Base-by-base conservation (phyloP, 1,140 invertebrate species). In the Batillaria attramentaria region DNA sequence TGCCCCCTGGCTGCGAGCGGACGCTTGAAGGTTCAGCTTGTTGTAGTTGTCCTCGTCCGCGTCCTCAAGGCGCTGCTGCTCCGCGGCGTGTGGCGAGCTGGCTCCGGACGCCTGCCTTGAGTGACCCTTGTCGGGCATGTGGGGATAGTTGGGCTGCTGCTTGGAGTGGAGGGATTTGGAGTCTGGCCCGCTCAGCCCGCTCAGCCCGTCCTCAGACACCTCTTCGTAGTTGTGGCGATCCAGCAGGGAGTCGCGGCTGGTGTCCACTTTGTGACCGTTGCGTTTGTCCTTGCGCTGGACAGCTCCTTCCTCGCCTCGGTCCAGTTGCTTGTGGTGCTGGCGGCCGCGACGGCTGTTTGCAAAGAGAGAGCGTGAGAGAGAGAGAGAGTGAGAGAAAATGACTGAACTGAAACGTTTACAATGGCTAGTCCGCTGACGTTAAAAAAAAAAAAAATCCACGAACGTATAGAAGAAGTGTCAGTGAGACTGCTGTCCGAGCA, bases 211-310 rank as follows among this genome's bases (percentile, higher is more conserved):
- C 16, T 75, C 73, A 20, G 73, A 62, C 54, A 75, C 73, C 35
- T 75, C 73, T 28, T 75, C 73, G 54, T 75, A 75, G 73, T 75
- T 75, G 73, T 75, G 73, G 24, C 42, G 28, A 57, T 75, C 57
- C 54, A 75, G n/a, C 16, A 42, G 54, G 73, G 73, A 75, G 20
- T 24, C 20, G 35, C 37, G 5, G 54, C 73, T 41, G 73, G 31
- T n/a, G 18, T 18, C n/a, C 31, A n/a, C n/a, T n/a, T n/a, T n/a
- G n/a, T n/a, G n/a, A n/a, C n/a, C n/a, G n/a, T n/a, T n/a, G n/a
- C n/a, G n/a, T n/a, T n/a, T n/a, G n/a, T n/a, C n/a, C n/a, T n/a
- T n/a, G n/a, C n/a, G n/a, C n/a, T n/a, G n/a, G n/a, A n/a, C n/a
- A n/a, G n/a, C n/a, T n/a, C n/a, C n/a, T n/a, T n/a, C n/a, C n/a